Evolutionary conservation across 2,888 invertebrate genomes (phyloP).

Genomic region (Dicroscelio sp.): DNA sequence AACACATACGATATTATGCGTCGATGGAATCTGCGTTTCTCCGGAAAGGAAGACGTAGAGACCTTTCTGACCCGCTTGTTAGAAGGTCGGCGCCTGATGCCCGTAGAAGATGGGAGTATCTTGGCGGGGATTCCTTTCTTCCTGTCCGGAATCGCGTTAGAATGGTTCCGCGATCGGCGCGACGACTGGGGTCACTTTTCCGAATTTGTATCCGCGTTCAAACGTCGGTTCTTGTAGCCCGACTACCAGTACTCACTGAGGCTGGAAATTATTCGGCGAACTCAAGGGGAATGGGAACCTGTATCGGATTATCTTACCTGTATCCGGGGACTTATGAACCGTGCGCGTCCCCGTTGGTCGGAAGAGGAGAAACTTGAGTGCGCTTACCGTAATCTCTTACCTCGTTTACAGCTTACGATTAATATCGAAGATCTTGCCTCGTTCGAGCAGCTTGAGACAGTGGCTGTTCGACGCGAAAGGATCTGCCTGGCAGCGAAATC

Average conservation of each 20-base stretch:
- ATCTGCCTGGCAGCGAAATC: background rate
- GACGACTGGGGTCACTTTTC: background rate
- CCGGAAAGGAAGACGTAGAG: slow-evolving; percentile 39
- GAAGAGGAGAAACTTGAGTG: background rate
- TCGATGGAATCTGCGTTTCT: slow-evolving; percentile 45
- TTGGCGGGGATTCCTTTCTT: slow-evolving; percentile 24
- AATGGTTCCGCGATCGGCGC: slow-evolving; percentile 26
- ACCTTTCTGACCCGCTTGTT: background rate
- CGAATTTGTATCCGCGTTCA: background rate
- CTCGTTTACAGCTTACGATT: background rate
- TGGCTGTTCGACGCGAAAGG: background rate
- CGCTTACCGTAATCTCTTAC: background rate
- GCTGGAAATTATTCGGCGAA: background rate
- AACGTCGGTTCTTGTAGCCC: background rate
- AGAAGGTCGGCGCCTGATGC: slow-evolving; percentile 28
- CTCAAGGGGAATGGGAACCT: background rate
- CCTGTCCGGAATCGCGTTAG: slow-evolving; percentile 24
- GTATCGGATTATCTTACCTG: slow-evolving; percentile 5
- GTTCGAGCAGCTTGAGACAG: background rate
- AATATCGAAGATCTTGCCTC: background rate
- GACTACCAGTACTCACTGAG: slow-evolving; percentile 7
- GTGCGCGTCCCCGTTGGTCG: slow-evolving; percentile 1
- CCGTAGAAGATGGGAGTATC: background rate
- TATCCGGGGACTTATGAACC: slow-evolving; percentile 19
- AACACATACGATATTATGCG: slow-evolving; percentile 34